Conservation (phyloP, 2,888 invertebrate species). For the Steinernema hermaphroditum region DNA sequence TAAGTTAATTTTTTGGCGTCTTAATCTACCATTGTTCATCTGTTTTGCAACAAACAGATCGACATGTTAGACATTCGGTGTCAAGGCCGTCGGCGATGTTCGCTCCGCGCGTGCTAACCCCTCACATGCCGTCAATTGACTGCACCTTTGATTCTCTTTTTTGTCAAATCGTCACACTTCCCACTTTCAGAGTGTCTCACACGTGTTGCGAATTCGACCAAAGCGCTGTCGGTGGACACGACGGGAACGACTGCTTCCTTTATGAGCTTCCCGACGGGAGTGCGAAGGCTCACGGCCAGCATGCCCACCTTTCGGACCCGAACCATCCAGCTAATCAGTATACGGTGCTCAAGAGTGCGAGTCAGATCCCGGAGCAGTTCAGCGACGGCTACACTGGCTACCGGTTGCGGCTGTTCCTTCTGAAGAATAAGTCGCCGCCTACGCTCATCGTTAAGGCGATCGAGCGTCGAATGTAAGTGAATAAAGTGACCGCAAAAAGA, state of each 20-base stretch:
- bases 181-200: constrained; percentile 57
- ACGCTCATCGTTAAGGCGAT: constrained; percentile 65
- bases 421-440: constrained; percentile 65
- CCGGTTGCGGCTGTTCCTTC: constrained; percentile 60
- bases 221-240: constrained; percentile 55
- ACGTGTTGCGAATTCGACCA: constrained; percentile 61
- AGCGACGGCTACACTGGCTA: constrained; percentile 60
- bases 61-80: constrained; percentile 25
- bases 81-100: constrained; percentile 20
- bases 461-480: constrained; percentile 45
- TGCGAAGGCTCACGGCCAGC: constrained; percentile 26
- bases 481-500: constrained; percentile 3
- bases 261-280: constrained; percentile 64
- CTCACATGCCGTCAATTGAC: neutral
- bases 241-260: constrained; percentile 65
- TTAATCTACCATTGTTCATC: constrained; percentile 1
- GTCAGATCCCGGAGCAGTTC: constrained; percentile 63
- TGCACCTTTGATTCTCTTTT: neutral
- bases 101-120: neutral
- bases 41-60: constrained; percentile 14
- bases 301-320: constrained; percentile 26
- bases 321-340: constrained; percentile 36
- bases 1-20: constrained; percentile 41
- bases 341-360: constrained; percentile 50
- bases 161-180: neutral